Base-by-base conservation (phyloP, 2,797 vertebrate species). In the Moxostoma hubbsi region DNA sequence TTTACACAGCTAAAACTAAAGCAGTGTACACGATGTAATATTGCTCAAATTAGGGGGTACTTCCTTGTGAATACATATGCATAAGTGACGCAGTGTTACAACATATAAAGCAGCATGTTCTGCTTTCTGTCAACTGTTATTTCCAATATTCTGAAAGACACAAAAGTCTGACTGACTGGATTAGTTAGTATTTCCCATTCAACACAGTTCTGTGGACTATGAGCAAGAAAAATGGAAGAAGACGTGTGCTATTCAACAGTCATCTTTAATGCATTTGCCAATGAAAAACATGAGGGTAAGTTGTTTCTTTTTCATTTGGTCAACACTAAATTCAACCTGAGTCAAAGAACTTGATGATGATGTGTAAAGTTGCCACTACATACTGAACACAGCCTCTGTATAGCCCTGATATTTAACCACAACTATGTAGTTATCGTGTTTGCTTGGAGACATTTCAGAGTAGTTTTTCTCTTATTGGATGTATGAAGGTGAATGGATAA, bases 161-260 rank as follows among this genome's bases (percentile, higher is more conserved):
- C 1, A 54, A 50, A 24, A 4, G 59, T 10, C 15, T 7, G 43
- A 11, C 9, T 55, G 47, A 15, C 12, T 45, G 6, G 5, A 67
- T 77, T 61, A 53, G 9, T 51, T 66, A 16, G 15, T n/a, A 49
- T 53, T 57, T 46, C 64, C 15, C 5, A 5, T 18, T 59, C 11
- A 50, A 12, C 8, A 45, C 15, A 24, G 16, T 45, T 36, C 9
- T 43, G 51, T 36, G 15, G 10, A 18, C 24, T 9, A 12, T 15
- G 8, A 77, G 10, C 53, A n/a, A 18, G 3, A 11, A 59, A 0
- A 0, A 90, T 90, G 89, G 87, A 86, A 18, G 87, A 87, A 6
- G 89, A 92, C 7, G 12, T 89, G 43, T 77, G 69, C 55, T 92
- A 92, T 1, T 75, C 72, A 6, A 70, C 36, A 0, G 74, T 91